These are phyloP conservation scores for Germaria angustata DNA, from an alignment of 2,888 invertebrate genomes.

Conservation along the genomic window DNA sequence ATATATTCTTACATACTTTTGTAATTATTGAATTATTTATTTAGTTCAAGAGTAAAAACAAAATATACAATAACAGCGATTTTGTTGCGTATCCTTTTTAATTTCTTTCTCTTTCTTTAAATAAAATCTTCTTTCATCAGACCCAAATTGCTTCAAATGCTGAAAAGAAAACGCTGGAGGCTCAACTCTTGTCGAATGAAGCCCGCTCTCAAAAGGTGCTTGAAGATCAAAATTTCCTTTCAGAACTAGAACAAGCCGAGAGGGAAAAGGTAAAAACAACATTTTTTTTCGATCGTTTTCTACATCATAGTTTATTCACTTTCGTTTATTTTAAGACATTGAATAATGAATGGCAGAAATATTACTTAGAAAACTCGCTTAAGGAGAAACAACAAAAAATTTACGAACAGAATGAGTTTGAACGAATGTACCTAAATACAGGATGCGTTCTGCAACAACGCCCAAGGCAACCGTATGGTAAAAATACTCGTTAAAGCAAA, in stretches of 20 bases:
- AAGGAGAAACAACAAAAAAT: conserved; percentile 39
- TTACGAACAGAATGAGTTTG: conserved; percentile 13
- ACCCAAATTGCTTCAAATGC: conserved; percentile 50
- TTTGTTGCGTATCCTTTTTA: too few relatives aligned
- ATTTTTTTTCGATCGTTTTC: neutral
- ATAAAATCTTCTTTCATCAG: conserved; percentile 22
- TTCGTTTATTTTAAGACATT: conserved; percentile 20
- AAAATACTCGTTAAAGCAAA: conserved; percentile 48
- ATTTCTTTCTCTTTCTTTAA: too few relatives aligned
- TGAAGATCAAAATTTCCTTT: conserved; percentile 16
- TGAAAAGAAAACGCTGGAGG: neutral
- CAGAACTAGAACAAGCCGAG: conserved; percentile 26
- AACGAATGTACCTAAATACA: conserved; percentile 49
- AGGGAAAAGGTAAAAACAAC: conserved; percentile 41
- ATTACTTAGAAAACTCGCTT: conserved; percentile 54
- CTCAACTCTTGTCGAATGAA: neutral
- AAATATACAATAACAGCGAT: too few relatives aligned
- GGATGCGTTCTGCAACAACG: conserved; percentile 66
- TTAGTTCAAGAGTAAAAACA: too few relatives aligned
- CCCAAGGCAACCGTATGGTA: conserved; percentile 62
- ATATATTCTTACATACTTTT: too few relatives aligned
- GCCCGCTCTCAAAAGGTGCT: conserved; percentile 4
- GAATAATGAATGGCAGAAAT: conserved; percentile 62
- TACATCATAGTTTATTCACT: neutral
- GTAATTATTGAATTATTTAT: too few relatives aligned